phyloP scores from a whole-genome alignment of 1,140 invertebrate species.

The Ips nitidus region DNA sequence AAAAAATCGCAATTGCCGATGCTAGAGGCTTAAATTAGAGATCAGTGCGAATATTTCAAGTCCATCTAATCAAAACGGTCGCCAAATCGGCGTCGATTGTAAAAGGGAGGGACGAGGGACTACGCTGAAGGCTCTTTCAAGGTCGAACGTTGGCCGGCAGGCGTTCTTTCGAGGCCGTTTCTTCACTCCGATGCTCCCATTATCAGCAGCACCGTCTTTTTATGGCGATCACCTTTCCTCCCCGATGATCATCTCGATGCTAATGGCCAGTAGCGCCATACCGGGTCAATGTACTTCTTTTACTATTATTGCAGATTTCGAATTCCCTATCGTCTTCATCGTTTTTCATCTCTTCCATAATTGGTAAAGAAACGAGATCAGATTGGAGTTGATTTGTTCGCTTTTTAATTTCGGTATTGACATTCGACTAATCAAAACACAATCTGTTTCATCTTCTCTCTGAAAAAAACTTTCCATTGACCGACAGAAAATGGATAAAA shows the following conservation, averaged over 20 bases:
- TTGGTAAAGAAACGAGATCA: neutral
- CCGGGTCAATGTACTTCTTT: slow-evolving; percentile 22
- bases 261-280: slow-evolving; percentile 29
- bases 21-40: neutral
- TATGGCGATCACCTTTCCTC: slow-evolving; percentile 20
- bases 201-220: slow-evolving; percentile 22
- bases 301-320: slow-evolving; percentile 9
- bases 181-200: slow-evolving; percentile 37
- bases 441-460: no score
- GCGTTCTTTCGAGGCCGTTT: slow-evolving; percentile 43
- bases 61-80: slow-evolving; percentile 26
- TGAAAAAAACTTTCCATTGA: no score
- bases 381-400: neutral
- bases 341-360: neutral
- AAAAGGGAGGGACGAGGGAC: slow-evolving; percentile 8
- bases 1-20: neutral
- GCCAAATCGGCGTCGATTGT: slow-evolving; percentile 30
- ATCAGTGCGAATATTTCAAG: neutral
- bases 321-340: neutral
- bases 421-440: no score
- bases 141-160: slow-evolving; percentile 47
- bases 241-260: slow-evolving; percentile 21
- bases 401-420: no score
- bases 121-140: slow-evolving; percentile 51
- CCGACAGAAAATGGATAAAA: no score